Base-by-base conservation (phyloP, 1,140 invertebrate species). In the Brachionus angularis region DNA sequence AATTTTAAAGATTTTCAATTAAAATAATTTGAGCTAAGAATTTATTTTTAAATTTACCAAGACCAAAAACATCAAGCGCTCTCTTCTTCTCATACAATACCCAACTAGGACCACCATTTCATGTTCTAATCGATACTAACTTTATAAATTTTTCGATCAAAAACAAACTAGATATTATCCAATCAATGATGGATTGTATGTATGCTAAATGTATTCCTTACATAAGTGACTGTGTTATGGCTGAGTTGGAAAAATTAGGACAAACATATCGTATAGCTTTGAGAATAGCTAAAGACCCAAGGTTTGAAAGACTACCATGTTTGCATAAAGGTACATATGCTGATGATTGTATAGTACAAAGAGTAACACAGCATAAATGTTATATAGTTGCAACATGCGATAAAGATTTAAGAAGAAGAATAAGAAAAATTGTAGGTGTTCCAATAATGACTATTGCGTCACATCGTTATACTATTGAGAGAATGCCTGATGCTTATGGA, bases 371-470 rank as follows among this genome's bases (percentile, higher is more conserved):
- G 86, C 94, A 98, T 79, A 98, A 98, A 80, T 98, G 95, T 84
- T 99, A 97, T 79, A 98, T 99, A 75, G 94, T 99, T 16, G 96
- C 93, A 5, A 98, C 96, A 2, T 97, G 96, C 84, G 96, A 99
- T 82, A 95, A 91, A 80, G 96, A 97, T 83, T 83, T 99, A 29
- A 96, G 96, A 79, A 85, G 91, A 77, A 86, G 96, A 79, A 94
- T 99, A 70, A 84, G 96, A 69, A 98, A 99, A 84, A 93, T 99
- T 77, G 93, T 96, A 0, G 96, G 96, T 52, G 94, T 99, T 1
- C 96, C 96, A 0, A 96, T 99, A 61, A 96, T 99, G 93, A 73
- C 73, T 73, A 61, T 49, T 61, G 10, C 76, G 76, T 53, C 75
- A 84, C 71, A 61, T 31, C 53, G 84, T 75, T 98, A 91, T 77